Evolutionary conservation across 1,140 invertebrate genomes (phyloP), one percentile per base, ranked within the genome.

Genomic region (Sarcophaga bullata): DNA sequence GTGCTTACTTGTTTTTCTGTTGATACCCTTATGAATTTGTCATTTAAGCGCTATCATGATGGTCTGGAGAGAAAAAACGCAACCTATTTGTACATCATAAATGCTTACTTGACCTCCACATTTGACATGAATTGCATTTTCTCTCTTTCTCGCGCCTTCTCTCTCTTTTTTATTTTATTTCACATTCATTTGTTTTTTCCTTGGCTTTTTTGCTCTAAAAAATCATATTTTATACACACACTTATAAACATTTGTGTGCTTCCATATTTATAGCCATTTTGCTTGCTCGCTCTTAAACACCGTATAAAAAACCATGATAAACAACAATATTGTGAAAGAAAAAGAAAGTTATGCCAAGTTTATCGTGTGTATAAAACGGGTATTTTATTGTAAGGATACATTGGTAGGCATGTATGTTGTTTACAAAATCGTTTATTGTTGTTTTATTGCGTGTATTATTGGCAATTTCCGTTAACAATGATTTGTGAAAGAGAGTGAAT

Each of bases 391-490:
- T 37, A 37, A 2, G 25, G 25, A n/a, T n/a, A n/a, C n/a, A n/a
- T n/a, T n/a, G n/a, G 25, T 37, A 37, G 25, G 25, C 25, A 19
- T 68, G n/a, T n/a, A n/a, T 37, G 25, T 37, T 37, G 25, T 37
- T 37, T 68, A 68, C 17, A 58, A 68, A n/a, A 10, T 8, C 7
- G 19, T 25, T 68, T 25, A 19, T 62, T 68, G 62, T 68, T 68
- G 62, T 19, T 68, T 68, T 68, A 68, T 68, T 68, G 62, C 62
- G 62, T 68, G 17, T 68, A 68, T 68, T 68, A 68, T 68, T 68
- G 62, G 62, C 62, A 68, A 68, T 68, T 68, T 68, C 62, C 62
- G 19, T 68, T 68, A 68, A 68, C 62, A 68, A 68, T 68, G 62
- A 68, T 68, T 68, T 37, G 25, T 37, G 25, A 37, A 37, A 37